Evolutionary conservation across 92 coral and sea anemone genomes (phyloP), one percentile per base, ranked within the genome.

Genomic region (Desmophyllum pertusum): DNA sequence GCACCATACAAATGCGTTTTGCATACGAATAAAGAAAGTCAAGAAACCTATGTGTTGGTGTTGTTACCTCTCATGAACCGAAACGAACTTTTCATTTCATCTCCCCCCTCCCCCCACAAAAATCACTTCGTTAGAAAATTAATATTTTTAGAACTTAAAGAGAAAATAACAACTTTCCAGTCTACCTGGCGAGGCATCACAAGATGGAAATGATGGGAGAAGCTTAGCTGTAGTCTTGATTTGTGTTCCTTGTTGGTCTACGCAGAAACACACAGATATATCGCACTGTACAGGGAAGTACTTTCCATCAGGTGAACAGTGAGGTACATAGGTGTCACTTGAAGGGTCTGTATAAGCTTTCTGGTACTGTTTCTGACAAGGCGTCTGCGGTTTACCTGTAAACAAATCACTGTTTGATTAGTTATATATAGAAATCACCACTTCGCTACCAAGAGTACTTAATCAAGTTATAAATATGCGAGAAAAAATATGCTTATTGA

Each of bases 211-310:
- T 21, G 74, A 75, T 27, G 91, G 95, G n/a, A 89, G 90, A 37
- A 38, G 78, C 33, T 79, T 88, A 10, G 88, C 55, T 33, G 99
- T 84, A 52, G 94, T 91, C 80, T 71, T 80, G 61, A 94, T 78
- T 72, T 90, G 98, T 62, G 80, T 84, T 30, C 99, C 99, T 59
- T 85, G 90, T 61, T 87, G 89, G 78, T 96, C 98, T 31, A 90
- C 98, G 84, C 99, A 96, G 89, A 90, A 89, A 78, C 99, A 96
- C 31, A 74, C 71, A 39, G 97, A 92, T 38, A 77, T 78, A 72
- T 84, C 90, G 73, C 99, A 96, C 76, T 96, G 99, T 52, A 96
- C 87, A 33, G 98, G 99, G 86, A 91, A 39, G 85, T 92, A 96
- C n/a, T 88, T 77, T 8, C 99, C 99, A 83, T 92, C 93, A 23